Conservation (phyloP, 1,140 invertebrate genomes). For the Gonatopus flavifemur region DNA sequence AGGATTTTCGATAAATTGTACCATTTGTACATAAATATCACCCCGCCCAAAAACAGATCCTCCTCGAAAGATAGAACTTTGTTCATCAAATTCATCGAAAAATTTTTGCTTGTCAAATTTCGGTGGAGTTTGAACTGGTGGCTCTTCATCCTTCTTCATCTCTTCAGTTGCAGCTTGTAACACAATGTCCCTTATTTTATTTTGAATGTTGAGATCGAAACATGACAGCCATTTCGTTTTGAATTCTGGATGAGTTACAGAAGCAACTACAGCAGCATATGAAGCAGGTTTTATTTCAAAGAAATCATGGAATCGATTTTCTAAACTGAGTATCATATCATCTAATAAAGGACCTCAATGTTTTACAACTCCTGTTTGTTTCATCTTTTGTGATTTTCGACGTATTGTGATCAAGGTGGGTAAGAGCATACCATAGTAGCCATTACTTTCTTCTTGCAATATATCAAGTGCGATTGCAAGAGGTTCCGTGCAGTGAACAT, state of each 20-base stretch:
- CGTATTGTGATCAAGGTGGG: slow-evolving; percentile 15
- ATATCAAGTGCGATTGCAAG: slow-evolving; percentile 17
- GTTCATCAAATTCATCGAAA: not conserved
- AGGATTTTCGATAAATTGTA: not conserved
- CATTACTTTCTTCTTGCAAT: slow-evolving; percentile 12
- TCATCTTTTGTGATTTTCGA: slow-evolving; percentile 3
- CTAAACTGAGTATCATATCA: slow-evolving; percentile 1
- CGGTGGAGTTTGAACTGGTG: not conserved
- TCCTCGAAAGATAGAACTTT: not conserved
- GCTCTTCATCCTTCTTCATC: not conserved
- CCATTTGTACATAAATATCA: slow-evolving; percentile 7
- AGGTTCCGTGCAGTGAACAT: slow-evolving; percentile 10
- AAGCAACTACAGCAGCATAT: slow-evolving; percentile 16
- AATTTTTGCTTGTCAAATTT: not conserved
- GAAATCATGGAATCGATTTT: slow-evolving; percentile 14
- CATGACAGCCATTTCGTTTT: slow-evolving; percentile 20
- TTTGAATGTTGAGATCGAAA: not conserved
- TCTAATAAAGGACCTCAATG: not conserved
- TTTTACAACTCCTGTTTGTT: not conserved
- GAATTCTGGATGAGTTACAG: slow-evolving; percentile 21
- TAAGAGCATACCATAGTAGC: slow-evolving; percentile 14
- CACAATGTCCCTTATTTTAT: not conserved
- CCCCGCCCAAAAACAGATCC: not conserved
- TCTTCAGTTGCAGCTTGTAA: not conserved
- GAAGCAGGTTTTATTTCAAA: slow-evolving; percentile 12